These are phyloP conservation scores for Callocephalon fimbriatum DNA, from an alignment of 2,113 vertebrate genomes.

Conservation along the genomic window DNA sequence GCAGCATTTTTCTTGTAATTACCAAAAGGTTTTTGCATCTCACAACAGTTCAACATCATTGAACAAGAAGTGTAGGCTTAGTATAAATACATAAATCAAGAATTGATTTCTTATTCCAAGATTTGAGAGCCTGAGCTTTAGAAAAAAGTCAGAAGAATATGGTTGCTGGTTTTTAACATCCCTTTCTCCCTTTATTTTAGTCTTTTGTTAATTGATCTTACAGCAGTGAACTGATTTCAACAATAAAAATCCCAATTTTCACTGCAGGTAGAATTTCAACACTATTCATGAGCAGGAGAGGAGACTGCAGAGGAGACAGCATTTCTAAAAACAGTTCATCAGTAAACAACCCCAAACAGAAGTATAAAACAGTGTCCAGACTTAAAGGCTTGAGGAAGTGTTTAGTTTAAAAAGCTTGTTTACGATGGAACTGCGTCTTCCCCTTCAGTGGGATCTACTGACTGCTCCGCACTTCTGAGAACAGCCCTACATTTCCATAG, in stretches of 20 bases:
- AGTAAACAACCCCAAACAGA: not conserved
- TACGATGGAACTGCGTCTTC: not conserved
- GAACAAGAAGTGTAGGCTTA: not conserved
- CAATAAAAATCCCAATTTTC: not conserved
- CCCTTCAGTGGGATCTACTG: not conserved
- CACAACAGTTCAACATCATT: not conserved
- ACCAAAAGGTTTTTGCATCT: not conserved
- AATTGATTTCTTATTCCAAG: not conserved
- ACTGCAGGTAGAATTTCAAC: not conserved
- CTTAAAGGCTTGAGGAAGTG: not conserved
- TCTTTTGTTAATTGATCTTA: not conserved
- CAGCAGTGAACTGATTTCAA: not conserved
- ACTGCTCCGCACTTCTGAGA: not conserved
- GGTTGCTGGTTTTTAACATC: not conserved
- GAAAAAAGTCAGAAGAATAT: not conserved
- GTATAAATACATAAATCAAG: slow-evolving; percentile 1
- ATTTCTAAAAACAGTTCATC: not conserved
- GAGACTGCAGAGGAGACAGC: not conserved
- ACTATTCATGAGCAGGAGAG: not conserved
- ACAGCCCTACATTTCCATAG: not conserved
- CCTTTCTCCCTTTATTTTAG: not conserved
- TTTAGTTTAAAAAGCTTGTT: not conserved
- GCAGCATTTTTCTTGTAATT: not conserved
- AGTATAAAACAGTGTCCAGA: not conserved
- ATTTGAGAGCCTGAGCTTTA: not conserved